Base-by-base conservation (phyloP, 1,140 invertebrate genomes). In the Drosophila albomicans region DNA sequence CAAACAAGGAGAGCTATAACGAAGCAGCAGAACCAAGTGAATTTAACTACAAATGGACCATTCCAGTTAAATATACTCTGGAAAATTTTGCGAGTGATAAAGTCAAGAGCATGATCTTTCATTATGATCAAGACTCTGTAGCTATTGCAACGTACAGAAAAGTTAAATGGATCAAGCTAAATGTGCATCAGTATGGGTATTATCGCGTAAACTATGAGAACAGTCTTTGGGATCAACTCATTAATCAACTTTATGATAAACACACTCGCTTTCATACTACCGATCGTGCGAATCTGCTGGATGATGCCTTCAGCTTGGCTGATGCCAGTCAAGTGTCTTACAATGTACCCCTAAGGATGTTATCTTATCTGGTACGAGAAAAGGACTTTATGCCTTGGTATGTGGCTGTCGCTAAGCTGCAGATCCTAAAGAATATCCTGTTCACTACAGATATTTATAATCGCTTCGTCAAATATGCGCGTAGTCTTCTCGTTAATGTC, bases 251-350 rank as follows among this genome's bases (percentile, higher is more conserved):
- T 7, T 81, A 38, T 1, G 57, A 15, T 0, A 38, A 70, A 20
- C 77, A 65, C 2, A 41, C 41, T 7, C 51, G 67, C 0, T 94
- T 99, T 5, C 94, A 94, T 20, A 92, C 94, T 32, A 94, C 95
- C 0, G 98, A 99, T 92, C 94, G 97, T 81, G 95, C 96, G 0
- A 95, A 98, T 92, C 93, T 99, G 5, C 82, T 99, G 1, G 96
- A 98, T 79, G 98, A 99, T 92, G 95, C 95, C 2, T 97, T 98
- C 81, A 96, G 96, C 78, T 92, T 99, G 51, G 97, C 97, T 0
- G 94, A 96, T 75, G 95, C 96, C 2, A 93, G 93, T 2, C 89
- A 94, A 25, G 74, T 97, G 1, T 92, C 94, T 10, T 98, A 97
- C 79, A 88, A 91, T 0, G 86, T 95, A 6, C 95, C 96, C 0